Evolutionary conservation across 2,113 vertebrate species (phyloP).

Genomic region (Cololabis saira): DNA sequence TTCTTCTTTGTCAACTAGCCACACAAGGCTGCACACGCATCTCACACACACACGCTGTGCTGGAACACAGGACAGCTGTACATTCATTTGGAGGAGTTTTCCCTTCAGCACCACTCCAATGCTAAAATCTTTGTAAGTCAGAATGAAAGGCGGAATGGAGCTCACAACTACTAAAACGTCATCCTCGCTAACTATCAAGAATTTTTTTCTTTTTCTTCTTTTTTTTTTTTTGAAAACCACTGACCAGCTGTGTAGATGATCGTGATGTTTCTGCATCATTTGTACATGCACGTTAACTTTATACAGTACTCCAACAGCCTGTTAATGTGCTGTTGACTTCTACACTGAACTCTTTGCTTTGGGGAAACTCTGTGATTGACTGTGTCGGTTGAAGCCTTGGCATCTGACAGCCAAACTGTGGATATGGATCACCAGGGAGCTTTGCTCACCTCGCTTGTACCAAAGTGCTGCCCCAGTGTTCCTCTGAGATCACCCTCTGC

Average conservation of each 20-base stretch:
- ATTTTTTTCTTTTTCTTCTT: slow-evolving; percentile 29
- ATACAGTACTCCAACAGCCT: slow-evolving; percentile 72
- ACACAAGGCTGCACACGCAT: slow-evolving; percentile 36
- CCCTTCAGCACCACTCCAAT: slow-evolving; percentile 40
- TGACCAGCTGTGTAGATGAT: slow-evolving; percentile 69
- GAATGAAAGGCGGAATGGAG: slow-evolving; percentile 42
- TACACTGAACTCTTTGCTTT: slow-evolving; percentile 67
- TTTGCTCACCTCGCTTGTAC: slow-evolving; percentile 78
- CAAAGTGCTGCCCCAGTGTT: slow-evolving; percentile 80
- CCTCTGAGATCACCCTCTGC: slow-evolving; percentile 67
- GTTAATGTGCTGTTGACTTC: slow-evolving; percentile 68
- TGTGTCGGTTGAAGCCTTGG: slow-evolving; percentile 69
- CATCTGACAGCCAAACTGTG: slow-evolving; percentile 61
- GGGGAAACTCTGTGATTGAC: slow-evolving; percentile 70
- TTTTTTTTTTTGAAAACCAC: slow-evolving; percentile 46
- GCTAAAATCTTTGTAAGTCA: slow-evolving; percentile 34
- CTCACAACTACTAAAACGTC: slow-evolving; percentile 44
- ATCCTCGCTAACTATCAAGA: slow-evolving; percentile 44
- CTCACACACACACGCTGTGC: slow-evolving; percentile 66
- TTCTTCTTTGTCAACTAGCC: slow-evolving; percentile 25
- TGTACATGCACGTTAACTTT: slow-evolving; percentile 75
- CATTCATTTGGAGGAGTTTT: slow-evolving; percentile 39
- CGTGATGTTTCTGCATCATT: slow-evolving; percentile 74
- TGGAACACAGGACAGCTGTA: slow-evolving; percentile 70
- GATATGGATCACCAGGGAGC: slow-evolving; percentile 70